Evolutionary conservation across 2,888 invertebrate genomes (phyloP), one percentile per base, ranked within the genome.

Genomic region (Apeira syringaria): DNA sequence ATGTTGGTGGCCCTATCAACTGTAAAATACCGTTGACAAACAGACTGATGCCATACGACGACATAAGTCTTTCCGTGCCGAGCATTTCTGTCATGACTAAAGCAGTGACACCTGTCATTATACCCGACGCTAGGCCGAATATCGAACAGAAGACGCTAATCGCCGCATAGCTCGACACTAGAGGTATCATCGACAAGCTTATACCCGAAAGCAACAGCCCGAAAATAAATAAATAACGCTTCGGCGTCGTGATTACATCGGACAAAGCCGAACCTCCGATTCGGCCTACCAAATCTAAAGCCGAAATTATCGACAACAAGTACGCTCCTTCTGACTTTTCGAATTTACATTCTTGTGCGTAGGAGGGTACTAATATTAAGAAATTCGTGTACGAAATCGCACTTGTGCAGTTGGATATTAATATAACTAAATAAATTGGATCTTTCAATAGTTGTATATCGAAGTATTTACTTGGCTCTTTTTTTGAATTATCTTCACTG

Each of bases 321-420:
- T 94, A 92, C 3, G 96, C 95, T 0, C 94, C 94, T 38, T 92
- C 80, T 0, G 92, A 90, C 61, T 95, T 95, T 67, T 94, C 93
- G 62, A 94, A 96, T 0, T 92, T 92, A 33, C 95, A 82, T 13
- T 92, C 91, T 3, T 92, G 75, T 0, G 96, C 96, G 66, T 96
- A 96, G 0, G 94, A 92, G 3, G 97, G 96, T 10, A 97, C 90
- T 9, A 96, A 70, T 33, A 97, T 96, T 1, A 96, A 94, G 57
- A 97, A 96, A 67, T 97, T 97, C 0, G 96, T 96, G 61, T 96
- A 96, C 46, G 96, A 95, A 33, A 97, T 95, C 0, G 96, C 97
- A 50, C 94, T 95, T 0, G 96, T 96, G 28, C 95, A 96, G 63
- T 96, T 96, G 0, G 96, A 96, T 63, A 96, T 93, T 10, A 97